phyloP scores from a whole-genome alignment of 2,113 vertebrate species.

The Charina bottae region DNA sequence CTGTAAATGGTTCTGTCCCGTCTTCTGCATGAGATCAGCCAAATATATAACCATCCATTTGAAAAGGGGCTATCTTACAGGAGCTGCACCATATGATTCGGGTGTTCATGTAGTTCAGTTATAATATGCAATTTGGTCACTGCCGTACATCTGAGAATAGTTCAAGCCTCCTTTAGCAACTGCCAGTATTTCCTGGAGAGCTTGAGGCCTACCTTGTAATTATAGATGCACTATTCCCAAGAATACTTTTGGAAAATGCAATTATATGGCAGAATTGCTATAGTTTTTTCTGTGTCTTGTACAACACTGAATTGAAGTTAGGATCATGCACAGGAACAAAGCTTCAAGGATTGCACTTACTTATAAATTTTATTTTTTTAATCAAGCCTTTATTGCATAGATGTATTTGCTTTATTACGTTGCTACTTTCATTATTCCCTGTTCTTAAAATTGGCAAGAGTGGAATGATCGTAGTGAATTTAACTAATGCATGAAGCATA shows the following conservation, averaged over 20 bases:
- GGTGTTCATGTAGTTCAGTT: neutral
- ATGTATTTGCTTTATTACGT: conserved; percentile 18
- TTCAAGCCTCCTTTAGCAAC: neutral
- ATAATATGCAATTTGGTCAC: neutral
- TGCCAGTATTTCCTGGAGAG: neutral
- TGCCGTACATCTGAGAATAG: neutral
- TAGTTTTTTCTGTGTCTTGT: neutral
- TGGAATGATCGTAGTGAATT: conserved; percentile 33
- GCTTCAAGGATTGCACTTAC: neutral
- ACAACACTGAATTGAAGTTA: conserved; percentile 7
- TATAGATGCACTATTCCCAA: neutral
- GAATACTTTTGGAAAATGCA: conserved; percentile 4
- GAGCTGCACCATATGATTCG: neutral
- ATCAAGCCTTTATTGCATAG: neutral
- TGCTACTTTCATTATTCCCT: conserved; percentile 32
- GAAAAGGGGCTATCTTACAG: neutral
- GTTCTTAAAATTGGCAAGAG: conserved; percentile 38
- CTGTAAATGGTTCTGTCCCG: neutral
- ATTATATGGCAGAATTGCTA: neutral
- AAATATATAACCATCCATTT: neutral
- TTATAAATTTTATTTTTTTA: neutral
- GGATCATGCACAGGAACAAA: neutral
- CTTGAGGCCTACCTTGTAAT: neutral
- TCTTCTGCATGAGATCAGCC: neutral
- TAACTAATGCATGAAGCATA: conserved; percentile 15